These are phyloP conservation scores for Pontoporia blainvillei DNA, from an alignment of 2,113 vertebrate genomes.

Conservation along the genomic window DNA sequence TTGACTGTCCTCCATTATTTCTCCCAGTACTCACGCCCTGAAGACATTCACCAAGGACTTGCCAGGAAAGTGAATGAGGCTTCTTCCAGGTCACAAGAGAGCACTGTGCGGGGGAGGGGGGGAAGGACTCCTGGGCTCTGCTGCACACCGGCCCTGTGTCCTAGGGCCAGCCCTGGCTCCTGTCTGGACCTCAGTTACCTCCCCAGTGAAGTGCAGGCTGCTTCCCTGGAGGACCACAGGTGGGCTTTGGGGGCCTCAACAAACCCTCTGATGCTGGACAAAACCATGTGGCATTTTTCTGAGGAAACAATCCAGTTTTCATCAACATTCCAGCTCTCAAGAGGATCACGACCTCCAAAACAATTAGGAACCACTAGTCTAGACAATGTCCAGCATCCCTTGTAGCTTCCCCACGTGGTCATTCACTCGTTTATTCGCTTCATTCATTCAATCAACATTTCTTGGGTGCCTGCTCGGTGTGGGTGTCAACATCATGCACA, in stretches of 20 bases:
- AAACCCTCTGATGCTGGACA: not conserved
- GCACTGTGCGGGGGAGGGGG: accelerated
- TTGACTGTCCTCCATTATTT: not conserved
- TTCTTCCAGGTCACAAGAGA: not conserved
- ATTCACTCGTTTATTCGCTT: not conserved
- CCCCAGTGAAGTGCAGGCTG: not conserved
- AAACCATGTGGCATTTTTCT: not conserved
- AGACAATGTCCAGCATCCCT: not conserved
- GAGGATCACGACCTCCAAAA: not conserved
- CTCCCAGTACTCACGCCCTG: accelerated
- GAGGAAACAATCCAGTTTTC: not conserved
- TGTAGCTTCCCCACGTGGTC: not conserved
- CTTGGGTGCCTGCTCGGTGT: not conserved
- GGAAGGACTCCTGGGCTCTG: not conserved
- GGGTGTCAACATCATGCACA: not conserved
- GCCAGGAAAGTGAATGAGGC: not conserved
- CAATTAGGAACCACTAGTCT: not conserved
- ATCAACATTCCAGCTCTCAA: not conserved
- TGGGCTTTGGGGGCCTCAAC: not conserved
- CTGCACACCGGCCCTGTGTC: not conserved
- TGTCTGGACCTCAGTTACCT: not conserved
- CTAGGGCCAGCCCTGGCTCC: not conserved
- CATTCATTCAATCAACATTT: not conserved
- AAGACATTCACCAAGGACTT: not conserved
- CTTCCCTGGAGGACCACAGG: not conserved